Percentiles rank a stretch among this genome's conserved stretches.
phyloP scores from a whole-genome alignment of 2,888 invertebrate species.

The Nomada ruficornis region DNA sequence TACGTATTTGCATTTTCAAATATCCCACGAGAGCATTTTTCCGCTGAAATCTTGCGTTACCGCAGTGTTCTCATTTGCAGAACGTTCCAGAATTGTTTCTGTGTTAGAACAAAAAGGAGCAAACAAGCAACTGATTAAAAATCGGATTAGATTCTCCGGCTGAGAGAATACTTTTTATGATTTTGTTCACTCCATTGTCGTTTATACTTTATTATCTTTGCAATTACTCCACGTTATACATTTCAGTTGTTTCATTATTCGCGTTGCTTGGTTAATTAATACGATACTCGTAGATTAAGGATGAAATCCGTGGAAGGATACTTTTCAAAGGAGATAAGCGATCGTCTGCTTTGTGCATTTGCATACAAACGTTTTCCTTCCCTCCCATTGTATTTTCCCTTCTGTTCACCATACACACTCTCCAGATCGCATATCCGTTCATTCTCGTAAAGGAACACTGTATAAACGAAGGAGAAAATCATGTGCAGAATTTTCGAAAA shows the following conservation, averaged over 20 bases:
- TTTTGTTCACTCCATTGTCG: slow-evolving; percentile 32
- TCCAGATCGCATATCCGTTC: neutral
- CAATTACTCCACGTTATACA: slow-evolving; percentile 53
- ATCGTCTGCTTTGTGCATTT: slow-evolving; percentile 32
- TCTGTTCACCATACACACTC: neutral
- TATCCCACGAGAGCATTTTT: neutral
- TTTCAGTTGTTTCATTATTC: slow-evolving; percentile 31
- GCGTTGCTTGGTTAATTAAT: slow-evolving; percentile 51
- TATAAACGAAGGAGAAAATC: neutral
- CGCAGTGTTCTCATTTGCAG: neutral
- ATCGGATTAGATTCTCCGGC: slow-evolving; percentile 17
- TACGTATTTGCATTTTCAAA: neutral
- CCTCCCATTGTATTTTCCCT: neutral
- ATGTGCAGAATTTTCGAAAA: too few species aligned
- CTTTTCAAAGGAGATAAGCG: neutral
- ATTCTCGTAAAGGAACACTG: neutral
- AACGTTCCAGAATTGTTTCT: neutral
- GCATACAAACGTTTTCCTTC: slow-evolving; percentile 31
- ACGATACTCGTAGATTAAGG: slow-evolving; percentile 34
- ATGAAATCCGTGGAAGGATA: slow-evolving; percentile 7
- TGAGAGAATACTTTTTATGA: neutral
- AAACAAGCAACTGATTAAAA: neutral
- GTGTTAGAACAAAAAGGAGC: slow-evolving; percentile 4
- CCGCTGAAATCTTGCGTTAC: neutral
- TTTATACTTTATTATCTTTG: slow-evolving; percentile 11